phyloP scores from a whole-genome alignment of 2,797 vertebrate genomes.

The Chelmon rostratus region DNA sequence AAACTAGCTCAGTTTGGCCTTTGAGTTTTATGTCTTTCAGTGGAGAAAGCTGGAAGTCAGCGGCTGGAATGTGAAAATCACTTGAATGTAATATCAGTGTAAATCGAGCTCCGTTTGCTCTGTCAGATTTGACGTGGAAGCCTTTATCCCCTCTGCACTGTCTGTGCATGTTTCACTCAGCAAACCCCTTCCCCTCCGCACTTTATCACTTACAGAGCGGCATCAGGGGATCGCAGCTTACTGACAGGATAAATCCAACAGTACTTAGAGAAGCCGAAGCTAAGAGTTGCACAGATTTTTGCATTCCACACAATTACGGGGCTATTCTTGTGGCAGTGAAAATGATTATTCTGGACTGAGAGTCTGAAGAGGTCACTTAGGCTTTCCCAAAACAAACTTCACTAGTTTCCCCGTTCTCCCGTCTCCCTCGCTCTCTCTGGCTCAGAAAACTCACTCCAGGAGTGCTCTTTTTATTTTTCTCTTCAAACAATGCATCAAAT shows the following conservation, averaged over 20 bases:
- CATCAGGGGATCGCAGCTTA: conserved; percentile 58
- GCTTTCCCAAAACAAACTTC: conserved; percentile 54
- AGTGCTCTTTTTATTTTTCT: conserved; percentile 2
- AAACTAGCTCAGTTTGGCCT: conserved; percentile 22
- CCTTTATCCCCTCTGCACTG: conserved; percentile 37
- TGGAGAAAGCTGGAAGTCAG: conserved; percentile 25
- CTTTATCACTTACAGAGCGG: conserved; percentile 38
- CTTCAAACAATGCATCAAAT: background rate
- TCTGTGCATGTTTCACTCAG: conserved; percentile 45
- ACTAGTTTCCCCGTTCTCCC: conserved; percentile 15
- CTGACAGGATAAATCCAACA: conserved; percentile 66
- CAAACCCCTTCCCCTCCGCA: conserved; percentile 43
- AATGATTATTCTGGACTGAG: conserved; percentile 73
- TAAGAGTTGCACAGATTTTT: conserved; percentile 63
- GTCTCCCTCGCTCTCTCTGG: conserved; percentile 6
- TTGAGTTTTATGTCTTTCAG: conserved; percentile 7
- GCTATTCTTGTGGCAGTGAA: conserved; percentile 70
- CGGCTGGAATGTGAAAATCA: conserved; percentile 42
- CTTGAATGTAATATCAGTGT: conserved; percentile 31
- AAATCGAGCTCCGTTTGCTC: conserved; percentile 40
- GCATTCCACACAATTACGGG: conserved; percentile 75
- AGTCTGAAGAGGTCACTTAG: conserved; percentile 60
- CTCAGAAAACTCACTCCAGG: conserved; percentile 25
- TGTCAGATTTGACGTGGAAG: conserved; percentile 45
- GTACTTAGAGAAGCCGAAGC: conserved; percentile 62